Base-by-base conservation (phyloP, 2,113 vertebrate species). In the Melanocharis versteri region DNA sequence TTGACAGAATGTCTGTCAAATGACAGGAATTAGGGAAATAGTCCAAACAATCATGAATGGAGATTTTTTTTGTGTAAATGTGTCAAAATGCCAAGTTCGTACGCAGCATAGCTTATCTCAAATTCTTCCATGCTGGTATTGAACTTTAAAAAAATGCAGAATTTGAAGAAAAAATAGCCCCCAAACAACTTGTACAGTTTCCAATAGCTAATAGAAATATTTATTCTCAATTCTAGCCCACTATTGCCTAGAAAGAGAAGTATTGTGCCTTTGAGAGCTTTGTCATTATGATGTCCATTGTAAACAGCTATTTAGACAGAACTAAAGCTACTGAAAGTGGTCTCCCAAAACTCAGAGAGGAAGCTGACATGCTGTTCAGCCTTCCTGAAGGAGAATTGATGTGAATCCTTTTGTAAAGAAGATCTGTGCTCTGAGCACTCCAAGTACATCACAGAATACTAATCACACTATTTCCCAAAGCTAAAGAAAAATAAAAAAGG, bases 391-490 rank as follows among this genome's bases (percentile, higher is more conserved):
- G 83, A 93, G 91, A 94, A 96, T 82, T 91, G 81, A 94, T 94
- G 90, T 86, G 88, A 88, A 86, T 90, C 83, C 92, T 95, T 96
- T 96, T 93, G 92, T 93, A 75, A 78, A 94, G 84, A 65, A 94
- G 84, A 93, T 96, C 82, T 78, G 66, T 85, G 85, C 85, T 94
- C 90, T 94, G 92, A 91, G 79, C 82, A 88, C 79, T 95, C 92
- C 70, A 81, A 80, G 90, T 70, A 70, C 84, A 82, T 95, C 88
- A 64, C n/a, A 68, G 96, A 96, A 95, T 96, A 89, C 88, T 93
- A 96, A 95, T 90, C 84, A 65, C 75, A 80, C 54, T 19, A 53
- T 79, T 92, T 95, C 80, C 76, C 83, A 95, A 78, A 90, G 76
- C 88, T 73, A 78, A 89, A 90, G 71, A 21, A 45, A 88, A 95